Evolutionary conservation across 2,888 invertebrate species (phyloP), one percentile per base, ranked within the genome.

Genomic region (Arctia plantaginis): DNA sequence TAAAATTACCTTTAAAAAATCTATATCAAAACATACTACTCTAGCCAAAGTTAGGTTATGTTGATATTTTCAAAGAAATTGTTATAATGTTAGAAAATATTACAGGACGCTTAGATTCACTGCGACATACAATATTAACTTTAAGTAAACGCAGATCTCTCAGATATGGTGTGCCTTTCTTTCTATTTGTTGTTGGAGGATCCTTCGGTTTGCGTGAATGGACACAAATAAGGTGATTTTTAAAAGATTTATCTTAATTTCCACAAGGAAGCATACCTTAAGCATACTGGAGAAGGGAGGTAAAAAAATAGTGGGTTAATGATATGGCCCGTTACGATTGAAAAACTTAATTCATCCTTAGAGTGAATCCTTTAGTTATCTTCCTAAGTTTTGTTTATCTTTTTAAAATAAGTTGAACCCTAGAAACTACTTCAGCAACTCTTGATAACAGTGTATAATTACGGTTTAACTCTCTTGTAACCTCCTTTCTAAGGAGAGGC

Each of bases 201-300:
- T 98, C 98, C 0, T 97, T 98, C 91, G 98, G 97, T 8, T 91
- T 98, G 47, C 96, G 96, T 84, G 97, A 98, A 93, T 98, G 98
- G 94, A 96, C 98, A 10, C 96, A 96, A 89, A 89, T 98, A 80
- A 97, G 97, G 98, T 98, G 44, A 77, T 74, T 51, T 62, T 27
- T 10, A 71, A 20, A 7, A 3, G 3, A 3, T 59, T 30, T 23
- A 35, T 39, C 39, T 7, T 66, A 39, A 6, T 18, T 47, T 20
- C 47, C 0, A 6, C 7, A 20, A 47, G 1, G 6, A 27, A 62
- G 7, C n/a, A 23, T 55, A 10, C 8, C 23, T 55, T n/a, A 55
- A 23, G 6, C n/a, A 10, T 23, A 55, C n/a, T 55, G n/a, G 12
- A 55, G 10, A 10, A 1, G n/a, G 3, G 10, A n/a, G 2, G 12